These are phyloP conservation scores for Drosophila leonis DNA, from an alignment of 2,888 invertebrate species.

Conservation along the genomic window DNA sequence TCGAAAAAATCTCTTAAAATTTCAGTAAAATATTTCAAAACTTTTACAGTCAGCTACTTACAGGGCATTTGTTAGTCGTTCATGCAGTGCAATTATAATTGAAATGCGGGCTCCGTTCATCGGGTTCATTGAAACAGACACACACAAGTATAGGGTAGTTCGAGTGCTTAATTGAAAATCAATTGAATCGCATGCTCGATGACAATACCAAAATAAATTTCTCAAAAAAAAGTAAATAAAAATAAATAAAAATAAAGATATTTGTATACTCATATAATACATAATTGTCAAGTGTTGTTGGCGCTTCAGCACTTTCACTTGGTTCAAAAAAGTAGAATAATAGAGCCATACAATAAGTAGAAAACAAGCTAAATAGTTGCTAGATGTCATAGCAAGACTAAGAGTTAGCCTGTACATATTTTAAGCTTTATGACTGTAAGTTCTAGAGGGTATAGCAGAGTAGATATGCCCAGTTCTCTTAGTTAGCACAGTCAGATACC, in stretches of 20 bases:
- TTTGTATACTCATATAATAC: background rate
- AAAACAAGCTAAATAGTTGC: background rate
- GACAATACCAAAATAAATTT: constrained; percentile 32
- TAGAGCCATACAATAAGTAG: constrained; percentile 1
- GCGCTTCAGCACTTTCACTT: constrained; percentile 22
- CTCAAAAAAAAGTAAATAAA: constrained; percentile 1
- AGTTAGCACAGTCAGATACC: background rate
- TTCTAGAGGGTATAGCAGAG: background rate
- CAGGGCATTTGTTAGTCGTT: background rate
- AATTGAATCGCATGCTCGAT: constrained; percentile 44
- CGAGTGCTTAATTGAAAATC: constrained; percentile 49
- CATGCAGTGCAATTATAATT: background rate
- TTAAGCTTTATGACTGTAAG: background rate
- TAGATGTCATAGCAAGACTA: background rate
- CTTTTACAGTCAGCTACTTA: background rate
- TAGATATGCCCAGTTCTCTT: background rate
- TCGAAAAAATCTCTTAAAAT: too few species aligned
- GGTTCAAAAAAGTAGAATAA: constrained; percentile 1
- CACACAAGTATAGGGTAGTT: constrained; percentile 15
- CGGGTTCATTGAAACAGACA: constrained; percentile 62
- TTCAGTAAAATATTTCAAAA: background rate
- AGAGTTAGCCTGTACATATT: background rate
- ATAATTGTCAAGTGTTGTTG: constrained; percentile 18
- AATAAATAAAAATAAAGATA: background rate
- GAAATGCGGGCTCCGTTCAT: constrained; percentile 56